Evolutionary conservation across 2,888 invertebrate genomes (phyloP).

Genomic region (Hypomecis punctinalis): DNA sequence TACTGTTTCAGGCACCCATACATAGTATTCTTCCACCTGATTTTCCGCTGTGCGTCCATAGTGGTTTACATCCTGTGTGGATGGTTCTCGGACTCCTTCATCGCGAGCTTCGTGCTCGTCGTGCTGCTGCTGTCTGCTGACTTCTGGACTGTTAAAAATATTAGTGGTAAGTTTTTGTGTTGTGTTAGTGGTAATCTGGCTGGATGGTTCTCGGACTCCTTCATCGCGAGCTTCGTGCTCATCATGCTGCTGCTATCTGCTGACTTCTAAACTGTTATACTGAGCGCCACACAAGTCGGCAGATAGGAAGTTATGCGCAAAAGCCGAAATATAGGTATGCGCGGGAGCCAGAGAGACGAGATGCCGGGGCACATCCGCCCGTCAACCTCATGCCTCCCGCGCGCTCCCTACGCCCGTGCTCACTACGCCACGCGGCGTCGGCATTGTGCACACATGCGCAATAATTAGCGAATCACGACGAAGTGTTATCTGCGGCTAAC

Average conservation of each 20-base stretch:
- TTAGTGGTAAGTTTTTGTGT: conserved; percentile 91
- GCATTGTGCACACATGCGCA: too few relatives aligned
- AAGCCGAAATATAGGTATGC: too few relatives aligned
- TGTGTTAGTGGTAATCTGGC: too few relatives aligned
- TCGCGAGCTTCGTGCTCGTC: conserved; percentile 97
- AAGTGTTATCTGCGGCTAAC: too few relatives aligned
- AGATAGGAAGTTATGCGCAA: too few relatives aligned
- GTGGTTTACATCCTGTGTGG: conserved; percentile 95
- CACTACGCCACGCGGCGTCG: too few relatives aligned
- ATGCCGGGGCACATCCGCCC: too few relatives aligned
- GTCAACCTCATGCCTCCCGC: too few relatives aligned
- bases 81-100: conserved; percentile 96
- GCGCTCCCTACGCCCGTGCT: too few relatives aligned
- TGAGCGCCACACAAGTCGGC: too few relatives aligned
- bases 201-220: conserved; percentile 95
- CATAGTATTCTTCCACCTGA: conserved; percentile 95
- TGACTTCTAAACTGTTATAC: conserved; percentile 99
- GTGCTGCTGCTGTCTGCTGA: conserved; percentile 97
- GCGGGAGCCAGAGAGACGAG: too few relatives aligned
- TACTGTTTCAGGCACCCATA: conserved; percentile 92
- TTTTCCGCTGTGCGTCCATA: conserved; percentile 93
- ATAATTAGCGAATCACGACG: too few relatives aligned
- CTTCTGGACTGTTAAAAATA: conserved; percentile 99
- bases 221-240: conserved; percentile 97
- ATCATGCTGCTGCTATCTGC: conserved; percentile 96